Evolutionary conservation across 92 coral and sea anemone genomes (phyloP).

Genomic region (Palythoa heliodiscus): DNA sequence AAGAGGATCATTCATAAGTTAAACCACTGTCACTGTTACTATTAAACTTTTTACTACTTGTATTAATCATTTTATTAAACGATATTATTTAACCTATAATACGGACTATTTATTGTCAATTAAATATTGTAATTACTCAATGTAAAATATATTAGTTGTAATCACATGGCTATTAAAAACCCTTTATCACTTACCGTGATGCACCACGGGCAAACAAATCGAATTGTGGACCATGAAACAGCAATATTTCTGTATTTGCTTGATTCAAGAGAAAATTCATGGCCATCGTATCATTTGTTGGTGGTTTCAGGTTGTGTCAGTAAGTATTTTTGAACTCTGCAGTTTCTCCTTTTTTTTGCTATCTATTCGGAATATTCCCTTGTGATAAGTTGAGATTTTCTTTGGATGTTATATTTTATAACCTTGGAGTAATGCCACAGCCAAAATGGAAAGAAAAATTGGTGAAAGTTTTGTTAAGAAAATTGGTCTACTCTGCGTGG

Average conservation of each 20-base stretch:
- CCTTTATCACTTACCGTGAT: not conserved
- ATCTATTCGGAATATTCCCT: not conserved
- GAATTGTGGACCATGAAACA: not conserved
- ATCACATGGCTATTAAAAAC: not conserved
- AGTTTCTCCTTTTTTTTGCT: not conserved
- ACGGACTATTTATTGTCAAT: too few species aligned
- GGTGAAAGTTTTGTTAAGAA: slow-evolving; percentile 40
- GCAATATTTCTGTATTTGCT: not conserved
- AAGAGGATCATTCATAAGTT: too few species aligned
- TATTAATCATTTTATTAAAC: too few species aligned
- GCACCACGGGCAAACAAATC: not conserved
- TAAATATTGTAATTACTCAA: too few species aligned
- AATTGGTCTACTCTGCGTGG: slow-evolving; percentile 36
- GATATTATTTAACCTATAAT: too few species aligned
- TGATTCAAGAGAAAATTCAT: not conserved
- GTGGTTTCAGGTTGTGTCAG: not conserved
- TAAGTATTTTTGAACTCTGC: not conserved
- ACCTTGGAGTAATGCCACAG: slow-evolving; percentile 8
- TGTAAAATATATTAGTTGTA: too few species aligned
- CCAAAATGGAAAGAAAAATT: slow-evolving; percentile 41
- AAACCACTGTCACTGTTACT: too few species aligned
- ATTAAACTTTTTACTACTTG: too few species aligned
- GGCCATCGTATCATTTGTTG: slow-evolving; percentile 9
- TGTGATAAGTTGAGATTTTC: not conserved
- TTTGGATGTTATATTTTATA: too few species aligned